Evolutionary conservation across 1,140 invertebrate species (phyloP).

Genomic region (Drosophila watanabei): DNA sequence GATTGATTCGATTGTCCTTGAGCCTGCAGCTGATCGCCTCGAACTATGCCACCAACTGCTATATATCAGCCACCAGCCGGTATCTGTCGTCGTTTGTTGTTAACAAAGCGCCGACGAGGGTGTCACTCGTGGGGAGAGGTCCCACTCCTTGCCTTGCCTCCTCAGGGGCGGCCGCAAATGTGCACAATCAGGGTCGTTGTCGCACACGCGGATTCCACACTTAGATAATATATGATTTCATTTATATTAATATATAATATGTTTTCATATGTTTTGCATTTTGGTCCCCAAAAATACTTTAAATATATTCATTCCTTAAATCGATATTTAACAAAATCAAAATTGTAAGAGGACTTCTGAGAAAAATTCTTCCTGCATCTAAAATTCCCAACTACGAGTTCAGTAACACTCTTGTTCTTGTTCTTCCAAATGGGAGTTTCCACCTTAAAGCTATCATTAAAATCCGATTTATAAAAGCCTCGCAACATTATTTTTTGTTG

Average conservation of each 20-base stretch:
- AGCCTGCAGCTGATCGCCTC: constrained; percentile 28
- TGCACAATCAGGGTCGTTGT: constrained; percentile 26
- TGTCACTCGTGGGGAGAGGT: no score
- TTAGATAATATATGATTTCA: constrained; percentile 4
- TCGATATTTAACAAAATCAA: not conserved
- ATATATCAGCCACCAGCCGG: constrained; percentile 7
- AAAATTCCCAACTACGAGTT: not conserved
- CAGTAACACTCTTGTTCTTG: not conserved
- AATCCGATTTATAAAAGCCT: not conserved
- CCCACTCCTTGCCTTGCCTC: constrained; percentile 6
- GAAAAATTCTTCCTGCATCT: not conserved
- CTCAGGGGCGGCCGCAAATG: not conserved
- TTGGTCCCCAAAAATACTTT: not conserved
- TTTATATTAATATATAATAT: not conserved
- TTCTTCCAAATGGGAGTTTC: not conserved
- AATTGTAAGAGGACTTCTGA: no score
- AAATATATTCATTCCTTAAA: not conserved
- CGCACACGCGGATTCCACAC: constrained; percentile 1
- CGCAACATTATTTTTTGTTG: not conserved
- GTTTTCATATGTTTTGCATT: not conserved
- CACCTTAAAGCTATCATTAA: not conserved
- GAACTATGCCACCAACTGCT: not conserved
- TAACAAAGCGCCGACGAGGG: no score
- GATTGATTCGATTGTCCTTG: constrained; percentile 42
- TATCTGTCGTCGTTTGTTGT: no score